A percentile compares a stretch with the other conserved stretches of the same genome.
phyloP scores from a whole-genome alignment of 2,888 invertebrate genomes.

The Cantharis flavilabris region DNA sequence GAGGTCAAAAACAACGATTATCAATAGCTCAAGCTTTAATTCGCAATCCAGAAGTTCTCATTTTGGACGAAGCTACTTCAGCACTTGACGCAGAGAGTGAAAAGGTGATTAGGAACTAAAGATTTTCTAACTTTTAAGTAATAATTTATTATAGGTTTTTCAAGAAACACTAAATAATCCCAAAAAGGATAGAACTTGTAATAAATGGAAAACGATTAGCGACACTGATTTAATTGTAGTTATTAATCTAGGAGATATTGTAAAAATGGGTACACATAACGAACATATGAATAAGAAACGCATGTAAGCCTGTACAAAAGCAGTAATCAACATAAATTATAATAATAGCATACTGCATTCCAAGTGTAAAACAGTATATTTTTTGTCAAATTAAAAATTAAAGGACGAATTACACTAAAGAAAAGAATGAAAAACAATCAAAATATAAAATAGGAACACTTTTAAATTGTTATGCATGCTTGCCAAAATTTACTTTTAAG shows the following conservation, averaged over 20 bases:
- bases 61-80: conserved; percentile 85
- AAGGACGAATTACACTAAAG: too few species aligned
- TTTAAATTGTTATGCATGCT: too few species aligned
- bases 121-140: background rate
- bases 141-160: conserved; percentile 59
- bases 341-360: background rate
- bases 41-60: conserved; percentile 74
- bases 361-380: too few species aligned
- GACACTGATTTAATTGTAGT: conserved; percentile 81
- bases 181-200: conserved; percentile 53
- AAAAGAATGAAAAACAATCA: too few species aligned
- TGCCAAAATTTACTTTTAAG: too few species aligned
- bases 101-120: conserved; percentile 57
- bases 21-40: conserved; percentile 45
- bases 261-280: conserved; percentile 72
- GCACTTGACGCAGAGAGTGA: conserved; percentile 86
- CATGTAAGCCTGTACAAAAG: conserved; percentile 25
- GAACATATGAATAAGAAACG: conserved; percentile 49
- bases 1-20: too few species aligned
- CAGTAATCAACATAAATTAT: conserved; percentile 47
- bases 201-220: conserved; percentile 60
- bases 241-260: conserved; percentile 68
- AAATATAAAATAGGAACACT: too few species aligned
- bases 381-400: too few species aligned
- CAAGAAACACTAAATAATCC: conserved; percentile 87